phyloP scores from a whole-genome alignment of 2,888 invertebrate genomes.

The Limenitis camilla region DNA sequence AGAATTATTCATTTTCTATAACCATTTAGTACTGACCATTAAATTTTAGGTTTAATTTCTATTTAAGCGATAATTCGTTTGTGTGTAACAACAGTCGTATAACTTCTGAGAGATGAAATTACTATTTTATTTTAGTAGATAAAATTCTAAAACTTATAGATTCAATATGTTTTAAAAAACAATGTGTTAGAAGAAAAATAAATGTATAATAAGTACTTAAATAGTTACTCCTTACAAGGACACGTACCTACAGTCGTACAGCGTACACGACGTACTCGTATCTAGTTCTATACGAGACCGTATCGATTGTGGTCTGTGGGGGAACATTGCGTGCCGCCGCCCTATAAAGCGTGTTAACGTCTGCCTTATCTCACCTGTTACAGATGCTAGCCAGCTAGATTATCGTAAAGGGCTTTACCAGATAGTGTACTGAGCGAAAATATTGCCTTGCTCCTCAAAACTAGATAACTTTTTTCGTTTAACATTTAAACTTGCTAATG shows the following conservation, averaged over 20 bases:
- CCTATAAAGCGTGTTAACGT: slow-evolving; percentile 31
- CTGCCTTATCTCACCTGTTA: slow-evolving; percentile 22
- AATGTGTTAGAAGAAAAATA: background rate
- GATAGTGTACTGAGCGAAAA: slow-evolving; percentile 25
- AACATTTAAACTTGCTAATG: background rate
- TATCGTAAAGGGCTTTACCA: slow-evolving; percentile 25
- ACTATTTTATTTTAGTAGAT: no score
- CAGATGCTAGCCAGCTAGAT: slow-evolving; percentile 27
- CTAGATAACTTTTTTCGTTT: slow-evolving; percentile 2
- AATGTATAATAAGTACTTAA: background rate
- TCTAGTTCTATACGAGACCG: background rate
- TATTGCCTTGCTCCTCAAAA: slow-evolving; percentile 18
- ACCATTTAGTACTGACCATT: no score
- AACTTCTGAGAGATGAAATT: no score
- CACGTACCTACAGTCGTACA: no score
- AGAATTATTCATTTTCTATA: no score
- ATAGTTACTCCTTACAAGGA: background rate
- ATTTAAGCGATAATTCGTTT: no score
- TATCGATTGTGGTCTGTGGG: slow-evolving; percentile 15
- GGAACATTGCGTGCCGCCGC: slow-evolving; percentile 25
- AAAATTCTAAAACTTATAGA: no score
- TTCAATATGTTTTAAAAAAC: no score
- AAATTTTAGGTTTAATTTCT: background rate
- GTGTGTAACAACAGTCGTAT: no score
- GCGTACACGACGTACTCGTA: background rate